Base-by-base conservation (phyloP, 2,888 invertebrate genomes). In the Drymonia ruficornis region DNA sequence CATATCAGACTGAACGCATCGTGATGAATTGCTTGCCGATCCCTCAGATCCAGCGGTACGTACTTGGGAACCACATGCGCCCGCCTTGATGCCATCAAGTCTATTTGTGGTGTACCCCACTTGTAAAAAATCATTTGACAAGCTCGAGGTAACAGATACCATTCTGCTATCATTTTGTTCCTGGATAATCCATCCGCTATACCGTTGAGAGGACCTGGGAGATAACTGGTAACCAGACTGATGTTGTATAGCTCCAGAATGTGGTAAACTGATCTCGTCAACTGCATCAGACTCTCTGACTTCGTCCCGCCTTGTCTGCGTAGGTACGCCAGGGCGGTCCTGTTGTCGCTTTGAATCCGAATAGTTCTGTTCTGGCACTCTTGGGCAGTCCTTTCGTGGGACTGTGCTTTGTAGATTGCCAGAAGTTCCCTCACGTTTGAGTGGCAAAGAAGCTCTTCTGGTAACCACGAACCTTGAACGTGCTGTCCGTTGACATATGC, bases 1-100 rank as follows among this genome's bases (percentile, higher is more conserved):
- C 70, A 69, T 9, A 5, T 36, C 5, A 2, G 44, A 19, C 36
- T 46, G 53, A 66, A 63, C 0, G 63, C 69, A 40, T 68, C 52
- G 55, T 51, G 46, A 13, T 53, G 61, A 9, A 51, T 13, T n/a
- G 65, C 65, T 3, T 61, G 23, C 0, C 9, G 2, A 31, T 69
- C 69, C 13, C 1, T 53, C 13, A 13, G 9, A 34, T 70, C 64
- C 38, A 53, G 34, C 0, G 59, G 36, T 2, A 50, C 58, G 45
- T 69, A 66, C 9, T 44, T 51, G 12, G 50, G 34, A 11, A 62
- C 59, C 11, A 62, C 62, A 16, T 52, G 48, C 2, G 67, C 49
- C 13, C 7, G 13, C 11, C 18, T 44, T 1, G 66, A 57, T 0
- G 68, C 65, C 31, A 72, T 66, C 0, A 65, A 48, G 19, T 63